A percentile compares a stretch with the other conserved stretches of the same genome.
Conservation (phyloP, 2,888 invertebrate species). For the Stratiomys singularior region DNA sequence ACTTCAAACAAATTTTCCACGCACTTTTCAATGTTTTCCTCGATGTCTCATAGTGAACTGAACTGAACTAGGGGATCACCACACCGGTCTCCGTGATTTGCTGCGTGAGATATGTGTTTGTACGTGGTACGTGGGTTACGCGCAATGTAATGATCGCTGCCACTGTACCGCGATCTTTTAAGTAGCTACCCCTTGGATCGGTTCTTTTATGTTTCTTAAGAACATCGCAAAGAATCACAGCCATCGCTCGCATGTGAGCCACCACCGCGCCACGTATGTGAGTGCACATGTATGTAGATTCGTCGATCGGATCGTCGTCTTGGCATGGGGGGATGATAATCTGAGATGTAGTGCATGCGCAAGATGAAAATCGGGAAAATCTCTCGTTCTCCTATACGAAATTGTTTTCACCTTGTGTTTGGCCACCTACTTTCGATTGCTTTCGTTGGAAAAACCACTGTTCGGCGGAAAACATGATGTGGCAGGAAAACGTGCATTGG, state of each 20-base stretch:
- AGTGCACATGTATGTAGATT: background rate
- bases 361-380: conserved; percentile 12
- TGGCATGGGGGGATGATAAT: conserved; percentile 36
- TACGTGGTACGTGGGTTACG: conserved; percentile 27
- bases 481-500: background rate
- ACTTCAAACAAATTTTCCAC: conserved; percentile 9
- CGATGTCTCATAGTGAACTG: conserved; percentile 48
- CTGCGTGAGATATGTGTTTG: conserved; percentile 34
- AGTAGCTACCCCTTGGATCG: conserved; percentile 37
- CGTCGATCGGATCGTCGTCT: conserved; percentile 2
- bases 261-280: too few species aligned
- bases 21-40: conserved; percentile 35
- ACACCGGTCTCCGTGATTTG: conserved; percentile 19
- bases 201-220: conserved; percentile 23
- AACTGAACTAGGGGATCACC: conserved; percentile 21
- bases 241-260: conserved; percentile 6
- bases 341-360: background rate
- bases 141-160: conserved; percentile 19
- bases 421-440: background rate
- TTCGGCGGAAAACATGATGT: background rate
- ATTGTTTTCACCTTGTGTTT: too few species aligned
- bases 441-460: background rate
- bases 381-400: background rate
- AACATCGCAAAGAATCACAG: conserved; percentile 10
- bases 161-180: conserved; percentile 29